A percentile compares a stretch with the other conserved stretches of the same genome.
These are phyloP conservation scores for Setipinna tenuifilis DNA, from an alignment of 2,797 vertebrate species.

Conservation along the genomic window DNA sequence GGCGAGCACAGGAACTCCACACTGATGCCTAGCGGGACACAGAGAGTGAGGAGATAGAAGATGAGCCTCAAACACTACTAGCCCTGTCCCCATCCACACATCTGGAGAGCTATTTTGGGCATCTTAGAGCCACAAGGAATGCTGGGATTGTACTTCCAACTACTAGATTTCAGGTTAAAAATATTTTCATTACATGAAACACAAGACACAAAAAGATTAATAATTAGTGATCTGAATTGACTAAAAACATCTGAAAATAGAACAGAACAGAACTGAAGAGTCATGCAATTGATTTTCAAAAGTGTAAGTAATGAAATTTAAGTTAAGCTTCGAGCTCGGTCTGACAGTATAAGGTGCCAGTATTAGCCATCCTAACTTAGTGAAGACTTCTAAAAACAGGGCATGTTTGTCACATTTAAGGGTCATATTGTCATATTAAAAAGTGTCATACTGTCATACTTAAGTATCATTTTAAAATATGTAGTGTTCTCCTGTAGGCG, in stretches of 20 bases:
- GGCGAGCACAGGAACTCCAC: constrained; percentile 93
- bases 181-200: not conserved
- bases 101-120: not conserved
- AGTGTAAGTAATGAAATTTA: too few relatives aligned
- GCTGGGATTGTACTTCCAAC: not conserved
- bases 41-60: not conserved
- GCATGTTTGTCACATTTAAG: too few relatives aligned
- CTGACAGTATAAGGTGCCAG: too few relatives aligned
- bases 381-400: too few relatives aligned
- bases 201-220: not conserved
- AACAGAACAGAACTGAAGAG: not conserved
- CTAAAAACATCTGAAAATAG: not conserved
- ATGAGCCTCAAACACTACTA: constrained; percentile 10
- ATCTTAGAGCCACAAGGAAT: not conserved
- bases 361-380: too few relatives aligned
- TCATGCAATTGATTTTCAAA: too few relatives aligned
- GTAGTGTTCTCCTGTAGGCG: too few relatives aligned
- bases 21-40: constrained; percentile 78
- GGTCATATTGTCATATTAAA: too few relatives aligned
- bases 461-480: too few relatives aligned
- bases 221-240: not conserved
- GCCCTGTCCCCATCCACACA: not conserved
- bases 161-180: not conserved
- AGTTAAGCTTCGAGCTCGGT: too few relatives aligned
- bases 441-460: too few relatives aligned